Evolutionary conservation across 2,113 vertebrate species (phyloP).

Genomic region (Barbus barbus): DNA sequence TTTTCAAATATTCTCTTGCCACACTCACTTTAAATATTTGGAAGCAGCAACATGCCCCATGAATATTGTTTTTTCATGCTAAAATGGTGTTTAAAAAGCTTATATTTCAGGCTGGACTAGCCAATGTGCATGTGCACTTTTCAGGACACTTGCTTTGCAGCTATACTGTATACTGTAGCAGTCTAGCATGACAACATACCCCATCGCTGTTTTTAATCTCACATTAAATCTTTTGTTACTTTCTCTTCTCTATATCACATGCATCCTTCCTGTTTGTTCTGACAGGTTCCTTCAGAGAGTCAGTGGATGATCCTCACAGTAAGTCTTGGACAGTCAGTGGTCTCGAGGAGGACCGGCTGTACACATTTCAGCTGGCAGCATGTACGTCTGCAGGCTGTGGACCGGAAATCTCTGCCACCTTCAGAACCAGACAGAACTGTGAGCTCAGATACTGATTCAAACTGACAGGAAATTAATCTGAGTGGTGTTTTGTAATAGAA

Average conservation of each 20-base stretch:
- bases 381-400: constrained; percentile 62
- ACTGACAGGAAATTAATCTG: not conserved
- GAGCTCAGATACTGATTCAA: constrained; percentile 35
- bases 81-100: too few species aligned
- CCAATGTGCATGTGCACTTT: too few species aligned
- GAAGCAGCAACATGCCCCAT: too few species aligned
- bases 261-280: too few species aligned
- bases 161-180: not conserved
- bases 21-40: too few species aligned
- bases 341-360: constrained; percentile 55
- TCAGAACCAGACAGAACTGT: constrained; percentile 61
- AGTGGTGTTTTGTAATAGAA: not conserved
- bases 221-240: too few species aligned
- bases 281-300: constrained; percentile 45
- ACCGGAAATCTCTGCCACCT: constrained; percentile 13
- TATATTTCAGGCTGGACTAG: too few species aligned
- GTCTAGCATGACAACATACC: not conserved
- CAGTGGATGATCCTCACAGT: constrained; percentile 49
- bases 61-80: too few species aligned
- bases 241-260: too few species aligned
- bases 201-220: too few species aligned
- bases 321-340: constrained; percentile 59
- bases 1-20: too few species aligned
- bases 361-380: constrained; percentile 57
- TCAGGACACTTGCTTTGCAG: too few species aligned